Evolutionary conservation across 2,797 vertebrate species (phyloP).

Genomic region (Cheirogaleus major): DNA sequence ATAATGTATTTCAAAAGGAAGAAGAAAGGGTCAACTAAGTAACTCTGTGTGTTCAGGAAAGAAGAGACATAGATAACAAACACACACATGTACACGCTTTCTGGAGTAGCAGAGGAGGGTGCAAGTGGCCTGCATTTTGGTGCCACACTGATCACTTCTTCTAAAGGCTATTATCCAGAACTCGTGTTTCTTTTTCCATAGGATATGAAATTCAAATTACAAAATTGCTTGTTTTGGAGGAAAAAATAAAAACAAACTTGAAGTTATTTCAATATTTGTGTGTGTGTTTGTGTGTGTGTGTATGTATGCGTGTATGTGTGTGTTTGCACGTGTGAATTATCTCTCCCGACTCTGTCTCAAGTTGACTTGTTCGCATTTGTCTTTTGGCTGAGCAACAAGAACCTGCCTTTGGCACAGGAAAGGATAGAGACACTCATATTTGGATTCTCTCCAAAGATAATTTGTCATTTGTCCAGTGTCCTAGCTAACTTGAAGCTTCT

Average conservation of each 20-base stretch:
- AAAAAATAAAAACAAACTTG: background rate
- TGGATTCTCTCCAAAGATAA: background rate
- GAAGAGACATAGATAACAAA: background rate
- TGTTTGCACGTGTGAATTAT: background rate
- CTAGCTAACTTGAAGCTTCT: background rate
- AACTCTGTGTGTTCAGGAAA: background rate
- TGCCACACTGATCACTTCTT: background rate
- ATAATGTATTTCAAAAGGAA: background rate
- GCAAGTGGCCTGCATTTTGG: background rate
- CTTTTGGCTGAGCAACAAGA: background rate
- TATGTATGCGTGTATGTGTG: no score
- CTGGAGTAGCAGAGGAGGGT: no score
- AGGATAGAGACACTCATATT: background rate
- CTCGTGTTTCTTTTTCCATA: background rate
- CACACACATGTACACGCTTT: no score
- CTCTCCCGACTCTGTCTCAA: background rate
- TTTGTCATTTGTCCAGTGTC: background rate
- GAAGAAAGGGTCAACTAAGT: background rate
- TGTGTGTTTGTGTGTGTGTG: background rate
- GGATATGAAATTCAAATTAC: background rate
- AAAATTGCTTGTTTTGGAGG: background rate
- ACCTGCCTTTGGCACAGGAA: background rate
- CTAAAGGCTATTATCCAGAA: background rate
- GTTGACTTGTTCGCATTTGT: background rate
- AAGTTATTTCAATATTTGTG: background rate